Conservation (phyloP, 1,140 invertebrate genomes). For the Calliphora vicina region DNA sequence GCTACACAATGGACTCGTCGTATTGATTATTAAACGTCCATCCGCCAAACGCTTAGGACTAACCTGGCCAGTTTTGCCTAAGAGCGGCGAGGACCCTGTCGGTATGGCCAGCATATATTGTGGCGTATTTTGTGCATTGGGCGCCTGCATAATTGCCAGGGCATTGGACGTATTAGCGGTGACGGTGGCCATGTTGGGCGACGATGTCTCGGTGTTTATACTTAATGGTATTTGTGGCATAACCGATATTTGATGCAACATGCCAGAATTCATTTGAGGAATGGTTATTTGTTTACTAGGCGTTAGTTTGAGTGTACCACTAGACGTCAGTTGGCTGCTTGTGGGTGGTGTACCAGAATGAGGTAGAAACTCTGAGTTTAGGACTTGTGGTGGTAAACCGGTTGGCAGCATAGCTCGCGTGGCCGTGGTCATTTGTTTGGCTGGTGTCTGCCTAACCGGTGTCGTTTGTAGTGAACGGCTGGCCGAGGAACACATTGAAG, state of each 20-base stretch:
- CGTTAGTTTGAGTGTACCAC: constrained; percentile 28
- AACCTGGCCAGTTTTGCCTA: constrained; percentile 46
- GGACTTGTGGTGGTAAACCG: constrained; percentile 34
- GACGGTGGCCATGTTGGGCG: constrained; percentile 29
- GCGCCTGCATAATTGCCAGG: constrained; percentile 52
- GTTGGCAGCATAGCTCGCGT: constrained; percentile 37
- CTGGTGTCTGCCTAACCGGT: constrained; percentile 56
- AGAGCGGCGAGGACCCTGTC: constrained; percentile 39
- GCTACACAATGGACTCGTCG: constrained; percentile 25
- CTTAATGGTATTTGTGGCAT: constrained; percentile 38
- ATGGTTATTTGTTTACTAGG: constrained; percentile 45
- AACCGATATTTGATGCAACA: constrained; percentile 41
- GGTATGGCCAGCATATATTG: constrained; percentile 51
- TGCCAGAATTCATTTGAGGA: constrained; percentile 54
- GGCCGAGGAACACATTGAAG: constrained; percentile 63
- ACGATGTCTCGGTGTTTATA: constrained; percentile 21
- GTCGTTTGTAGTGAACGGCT: constrained; percentile 61
- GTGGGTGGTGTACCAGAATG: constrained; percentile 41
- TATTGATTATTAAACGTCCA: constrained; percentile 43
- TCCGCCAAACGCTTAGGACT: constrained; percentile 52
- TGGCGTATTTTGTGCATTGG: constrained; percentile 42
- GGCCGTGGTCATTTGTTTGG: constrained; percentile 43
- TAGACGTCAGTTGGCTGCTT: constrained; percentile 20
- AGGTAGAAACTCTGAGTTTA: constrained; percentile 56
- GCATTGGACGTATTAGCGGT: constrained; percentile 60